Conservation (phyloP, 2,797 vertebrate genomes). For the Corythornis leucogaster region DNA sequence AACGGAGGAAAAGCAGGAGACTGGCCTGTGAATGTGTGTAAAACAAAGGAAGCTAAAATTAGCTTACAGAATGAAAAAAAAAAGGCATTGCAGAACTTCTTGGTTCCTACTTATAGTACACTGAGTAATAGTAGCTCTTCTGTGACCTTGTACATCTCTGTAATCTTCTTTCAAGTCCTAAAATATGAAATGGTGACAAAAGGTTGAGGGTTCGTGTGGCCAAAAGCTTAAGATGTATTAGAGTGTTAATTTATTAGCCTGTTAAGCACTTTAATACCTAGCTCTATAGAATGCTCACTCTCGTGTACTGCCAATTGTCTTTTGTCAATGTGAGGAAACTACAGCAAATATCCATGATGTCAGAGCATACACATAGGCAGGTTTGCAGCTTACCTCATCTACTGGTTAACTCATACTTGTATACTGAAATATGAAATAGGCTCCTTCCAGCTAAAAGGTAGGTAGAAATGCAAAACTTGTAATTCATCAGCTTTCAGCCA, state of each 20-base stretch:
- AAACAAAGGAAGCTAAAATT: background rate
- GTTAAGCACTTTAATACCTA: background rate
- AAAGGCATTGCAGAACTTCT: background rate
- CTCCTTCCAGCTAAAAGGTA: conserved; percentile 17
- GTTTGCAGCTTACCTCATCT: background rate
- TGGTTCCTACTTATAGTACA: background rate
- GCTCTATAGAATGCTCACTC: background rate
- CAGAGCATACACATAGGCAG: background rate
- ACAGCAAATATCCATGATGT: background rate
- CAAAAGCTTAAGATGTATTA: background rate
- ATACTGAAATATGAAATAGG: background rate
- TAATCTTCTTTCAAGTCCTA: background rate
- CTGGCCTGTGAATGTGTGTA: background rate
- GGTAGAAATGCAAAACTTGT: conserved; percentile 45
- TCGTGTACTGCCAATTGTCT: background rate
- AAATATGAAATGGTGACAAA: background rate
- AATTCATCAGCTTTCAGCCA: conserved; percentile 49
- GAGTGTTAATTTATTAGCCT: background rate
- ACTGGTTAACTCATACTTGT: background rate
- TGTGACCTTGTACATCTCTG: background rate
- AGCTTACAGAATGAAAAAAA: background rate
- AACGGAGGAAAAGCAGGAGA: background rate
- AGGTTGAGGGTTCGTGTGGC: background rate
- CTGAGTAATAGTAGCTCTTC: background rate
- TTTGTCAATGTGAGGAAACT: background rate